Base-by-base conservation (phyloP, 2,888 invertebrate genomes). In the Megalurothrips usitatus region DNA sequence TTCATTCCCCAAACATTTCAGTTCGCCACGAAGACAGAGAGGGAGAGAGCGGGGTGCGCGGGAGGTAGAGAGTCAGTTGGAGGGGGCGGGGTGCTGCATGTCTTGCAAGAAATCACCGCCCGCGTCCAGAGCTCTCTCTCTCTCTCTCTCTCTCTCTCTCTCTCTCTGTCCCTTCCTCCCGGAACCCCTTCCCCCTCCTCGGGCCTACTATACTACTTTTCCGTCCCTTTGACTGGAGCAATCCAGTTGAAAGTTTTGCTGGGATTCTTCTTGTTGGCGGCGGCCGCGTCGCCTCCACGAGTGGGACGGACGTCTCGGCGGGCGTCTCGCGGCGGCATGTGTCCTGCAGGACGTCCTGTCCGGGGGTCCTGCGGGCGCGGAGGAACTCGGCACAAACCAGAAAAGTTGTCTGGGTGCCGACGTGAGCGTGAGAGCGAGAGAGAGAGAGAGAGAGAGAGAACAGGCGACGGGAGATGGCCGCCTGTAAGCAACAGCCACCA, bases 1-100 rank as follows among this genome's bases (percentile, higher is more conserved):
- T 75, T 75, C 68, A 75, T 75, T 75, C 68, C 68, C 23, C 68
- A 75, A 75, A 75, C 68, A 75, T 75, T 43, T 75, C 68, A 26
- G 68, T 58, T 58, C 58, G 17, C 58, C 58, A n/a, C 58, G 34
- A 43, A 43, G 34, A 43, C 58, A 14, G 58, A 17, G 6, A 58
- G 17, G 19, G 2, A 12, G 10, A 19, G 52, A 10, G 52, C 4
- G 52, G 52, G 52, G 52, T 3, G 52, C 4, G 52, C 14, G 14
- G 58, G 58, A 17, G 58, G 58, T 0, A 19, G 58, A 19, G 17
- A 58, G 58, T n/a, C n/a, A n/a, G n/a, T n/a, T n/a, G 6, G 6
- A 43, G 34, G 34, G 34, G 34, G 34, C 2, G 34, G 6, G 34
- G 34, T n/a, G n/a, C n/a, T n/a, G n/a, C 58, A 19, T 58, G 58